A percentile compares a stretch with the other conserved stretches of the same genome.
phyloP scores from a whole-genome alignment of 2,113 vertebrate species.

The Telmatochromis sp. region DNA sequence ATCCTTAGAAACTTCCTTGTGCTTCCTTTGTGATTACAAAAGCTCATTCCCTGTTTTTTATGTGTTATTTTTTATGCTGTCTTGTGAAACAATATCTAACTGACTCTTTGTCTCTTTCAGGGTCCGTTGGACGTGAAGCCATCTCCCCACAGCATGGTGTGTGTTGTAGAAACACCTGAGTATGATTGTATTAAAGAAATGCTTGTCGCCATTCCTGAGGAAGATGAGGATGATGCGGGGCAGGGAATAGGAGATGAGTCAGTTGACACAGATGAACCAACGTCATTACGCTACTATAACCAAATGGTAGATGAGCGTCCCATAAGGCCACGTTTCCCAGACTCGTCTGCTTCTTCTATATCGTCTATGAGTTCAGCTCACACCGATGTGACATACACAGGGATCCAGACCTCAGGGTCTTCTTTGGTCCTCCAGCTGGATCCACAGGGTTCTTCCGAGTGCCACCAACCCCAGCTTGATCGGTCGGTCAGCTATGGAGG shows the following conservation, averaged over 20 bases:
- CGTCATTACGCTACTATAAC: conserved; percentile 80
- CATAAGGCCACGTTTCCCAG: conserved; percentile 48
- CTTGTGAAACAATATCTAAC: background rate
- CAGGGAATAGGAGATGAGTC: conserved; percentile 61
- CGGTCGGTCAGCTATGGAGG: conserved; percentile 8
- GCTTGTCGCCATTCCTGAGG: conserved; percentile 78
- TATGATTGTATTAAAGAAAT: conserved; percentile 71
- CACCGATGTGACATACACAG: conserved; percentile 88
- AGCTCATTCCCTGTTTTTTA: background rate
- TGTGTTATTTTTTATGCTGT: background rate
- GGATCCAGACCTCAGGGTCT: conserved; percentile 82
- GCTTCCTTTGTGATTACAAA: background rate
- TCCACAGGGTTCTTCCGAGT: conserved; percentile 60
- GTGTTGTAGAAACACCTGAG: conserved; percentile 79
- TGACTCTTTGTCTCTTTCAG: conserved; percentile 18
- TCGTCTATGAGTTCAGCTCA: conserved; percentile 69
- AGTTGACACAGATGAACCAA: conserved; percentile 74
- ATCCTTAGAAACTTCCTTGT: background rate
- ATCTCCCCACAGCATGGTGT: conserved; percentile 82
- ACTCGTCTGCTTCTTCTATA: conserved; percentile 71
- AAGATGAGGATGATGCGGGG: conserved; percentile 57
- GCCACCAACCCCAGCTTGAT: conserved; percentile 4
- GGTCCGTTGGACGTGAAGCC: conserved; percentile 79
- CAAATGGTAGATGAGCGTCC: conserved; percentile 82
- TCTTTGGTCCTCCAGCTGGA: conserved; percentile 50